Evolutionary conservation across 2,888 invertebrate species (phyloP).

Genomic region (Pimpla rufipes): DNA sequence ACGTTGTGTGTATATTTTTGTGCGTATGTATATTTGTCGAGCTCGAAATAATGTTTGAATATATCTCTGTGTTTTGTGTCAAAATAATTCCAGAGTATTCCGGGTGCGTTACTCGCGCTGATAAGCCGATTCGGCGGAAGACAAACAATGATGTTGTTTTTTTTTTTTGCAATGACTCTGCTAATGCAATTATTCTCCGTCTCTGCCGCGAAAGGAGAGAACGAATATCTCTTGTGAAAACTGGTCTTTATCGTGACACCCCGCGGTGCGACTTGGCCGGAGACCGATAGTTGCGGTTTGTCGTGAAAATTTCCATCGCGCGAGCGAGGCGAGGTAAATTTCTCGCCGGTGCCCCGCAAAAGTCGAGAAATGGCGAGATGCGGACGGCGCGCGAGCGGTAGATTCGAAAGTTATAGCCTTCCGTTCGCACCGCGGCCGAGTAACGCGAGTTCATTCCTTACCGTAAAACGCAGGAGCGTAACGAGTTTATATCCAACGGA

Average conservation of each 20-base stretch:
- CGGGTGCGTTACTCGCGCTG: not conserved
- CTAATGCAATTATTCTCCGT: not conserved
- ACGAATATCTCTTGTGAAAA: slow-evolving; percentile 28
- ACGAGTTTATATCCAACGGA: not conserved
- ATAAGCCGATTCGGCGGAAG: slow-evolving; percentile 17
- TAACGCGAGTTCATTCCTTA: slow-evolving; percentile 43
- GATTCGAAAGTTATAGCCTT: slow-evolving; percentile 70
- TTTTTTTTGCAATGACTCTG: slow-evolving; percentile 1
- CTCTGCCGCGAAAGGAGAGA: not conserved
- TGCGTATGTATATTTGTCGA: not conserved
- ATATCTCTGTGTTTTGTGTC: not conserved
- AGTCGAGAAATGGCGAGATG: slow-evolving; percentile 53
- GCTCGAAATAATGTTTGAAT: not conserved
- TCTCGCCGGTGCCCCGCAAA: slow-evolving; percentile 69
- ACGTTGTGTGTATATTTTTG: too few species aligned
- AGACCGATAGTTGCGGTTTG: slow-evolving; percentile 61
- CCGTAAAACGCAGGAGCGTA: not conserved
- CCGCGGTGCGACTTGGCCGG: not conserved
- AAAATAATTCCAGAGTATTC: not conserved
- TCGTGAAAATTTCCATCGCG: slow-evolving; percentile 79
- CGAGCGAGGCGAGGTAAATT: slow-evolving; percentile 76
- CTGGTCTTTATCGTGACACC: not conserved
- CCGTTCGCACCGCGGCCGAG: slow-evolving; percentile 46
- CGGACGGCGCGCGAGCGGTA: slow-evolving; percentile 59
- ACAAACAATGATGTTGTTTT: slow-evolving; percentile 21